A percentile compares a stretch with the other conserved stretches of the same genome.
phyloP scores from a whole-genome alignment of 37 sponge, comb jelly and placozoan species.

The Ianthella basta region DNA sequence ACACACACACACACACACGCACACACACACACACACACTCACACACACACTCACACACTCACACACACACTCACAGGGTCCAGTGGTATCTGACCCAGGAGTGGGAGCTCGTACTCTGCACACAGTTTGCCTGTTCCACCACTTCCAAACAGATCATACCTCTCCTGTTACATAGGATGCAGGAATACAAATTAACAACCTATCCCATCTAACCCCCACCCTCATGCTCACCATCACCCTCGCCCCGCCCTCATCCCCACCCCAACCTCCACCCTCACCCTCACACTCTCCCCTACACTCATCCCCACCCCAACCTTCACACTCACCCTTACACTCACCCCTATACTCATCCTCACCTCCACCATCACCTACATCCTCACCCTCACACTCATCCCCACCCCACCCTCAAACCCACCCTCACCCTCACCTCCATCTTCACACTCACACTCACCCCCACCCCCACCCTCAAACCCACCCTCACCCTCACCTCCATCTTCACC shows the following conservation, averaged over 20 bases:
- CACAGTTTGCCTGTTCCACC: conserved; percentile 49
- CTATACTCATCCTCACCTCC: neutral
- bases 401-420: too few relatives aligned
- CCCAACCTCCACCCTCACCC: too few relatives aligned
- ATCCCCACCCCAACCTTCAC: neutral
- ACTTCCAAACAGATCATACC: conserved; percentile 23
- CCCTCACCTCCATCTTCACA: too few relatives aligned
- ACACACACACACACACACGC: too few relatives aligned
- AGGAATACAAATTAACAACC: neutral
- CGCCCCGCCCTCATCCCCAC: too few relatives aligned
- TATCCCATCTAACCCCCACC: too few relatives aligned
- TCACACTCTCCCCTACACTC: neutral
- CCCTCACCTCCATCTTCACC: too few relatives aligned
- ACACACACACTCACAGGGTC: conserved; percentile 65
- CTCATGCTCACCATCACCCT: too few relatives aligned
- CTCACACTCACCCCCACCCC: too few relatives aligned
- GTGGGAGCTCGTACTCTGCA: conserved; percentile 52
- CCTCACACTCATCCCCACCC: too few relatives aligned
- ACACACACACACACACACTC: neutral
- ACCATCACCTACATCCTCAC: neutral
- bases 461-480: too few relatives aligned
- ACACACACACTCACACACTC: neutral
- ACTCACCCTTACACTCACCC: conserved; percentile 17
- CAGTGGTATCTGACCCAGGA: conserved; percentile 69
- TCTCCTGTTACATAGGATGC: conserved; percentile 3